Percentiles rank a stretch among this genome's conserved stretches.
These are phyloP conservation scores for Tilapia sparmanii DNA, from an alignment of 2,113 vertebrate genomes.

Conservation along the genomic window DNA sequence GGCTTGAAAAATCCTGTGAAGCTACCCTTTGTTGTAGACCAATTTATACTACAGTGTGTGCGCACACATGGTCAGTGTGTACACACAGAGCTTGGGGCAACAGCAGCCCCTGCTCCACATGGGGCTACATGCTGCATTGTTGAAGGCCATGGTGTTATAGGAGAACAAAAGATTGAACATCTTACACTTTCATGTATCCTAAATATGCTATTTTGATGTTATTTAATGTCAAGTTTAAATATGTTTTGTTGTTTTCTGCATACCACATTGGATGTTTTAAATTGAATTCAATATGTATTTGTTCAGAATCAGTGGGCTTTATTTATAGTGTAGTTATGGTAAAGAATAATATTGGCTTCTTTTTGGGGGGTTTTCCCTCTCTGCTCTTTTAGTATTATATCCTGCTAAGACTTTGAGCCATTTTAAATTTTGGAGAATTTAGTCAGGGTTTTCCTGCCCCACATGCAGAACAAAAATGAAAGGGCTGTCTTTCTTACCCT, in stretches of 20 bases:
- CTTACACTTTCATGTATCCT: not conserved
- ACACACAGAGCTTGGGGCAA: slow-evolving; percentile 6
- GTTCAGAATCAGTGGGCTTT: not conserved
- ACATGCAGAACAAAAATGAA: not conserved
- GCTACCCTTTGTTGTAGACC: not conserved
- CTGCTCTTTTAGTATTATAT: not conserved
- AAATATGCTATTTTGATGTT: not conserved
- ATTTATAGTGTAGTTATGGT: not conserved
- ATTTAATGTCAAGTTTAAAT: not conserved
- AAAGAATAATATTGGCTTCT: not conserved
- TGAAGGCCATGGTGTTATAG: not conserved
- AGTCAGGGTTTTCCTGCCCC: not conserved
- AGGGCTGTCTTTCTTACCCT: not conserved
- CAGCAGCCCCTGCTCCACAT: not conserved
- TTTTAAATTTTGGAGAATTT: not conserved
- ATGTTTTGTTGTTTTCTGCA: not conserved
- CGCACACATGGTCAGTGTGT: not conserved
- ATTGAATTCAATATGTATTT: not conserved
- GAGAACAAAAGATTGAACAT: slow-evolving; percentile 26
- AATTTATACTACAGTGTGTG: not conserved
- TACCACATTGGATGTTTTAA: not conserved
- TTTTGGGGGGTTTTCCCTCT: rapidly evolving
- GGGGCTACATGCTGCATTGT: not conserved
- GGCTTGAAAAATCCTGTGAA: not conserved
- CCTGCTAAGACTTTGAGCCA: not conserved